phyloP scores from a whole-genome alignment of 2,888 invertebrate genomes.

The Hartigia nigra region DNA sequence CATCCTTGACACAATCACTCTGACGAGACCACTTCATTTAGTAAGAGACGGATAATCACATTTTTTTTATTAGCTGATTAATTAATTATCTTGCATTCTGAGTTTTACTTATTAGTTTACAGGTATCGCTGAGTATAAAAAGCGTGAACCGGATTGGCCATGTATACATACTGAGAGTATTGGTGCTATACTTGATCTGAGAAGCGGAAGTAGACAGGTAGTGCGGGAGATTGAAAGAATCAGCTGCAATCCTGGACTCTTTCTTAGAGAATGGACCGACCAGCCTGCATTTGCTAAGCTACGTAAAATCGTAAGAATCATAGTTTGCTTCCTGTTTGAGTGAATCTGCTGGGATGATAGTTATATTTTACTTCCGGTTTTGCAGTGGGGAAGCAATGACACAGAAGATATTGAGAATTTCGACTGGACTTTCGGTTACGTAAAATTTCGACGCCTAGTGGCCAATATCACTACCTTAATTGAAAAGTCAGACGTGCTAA shows the following conservation, averaged over 20 bases:
- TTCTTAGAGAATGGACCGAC: conserved; percentile 67
- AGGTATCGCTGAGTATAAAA: conserved; percentile 56
- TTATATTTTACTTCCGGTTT: neutral
- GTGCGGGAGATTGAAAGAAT: conserved; percentile 67
- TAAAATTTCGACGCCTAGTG: conserved; percentile 45
- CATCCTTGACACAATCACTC: conserved; percentile 42
- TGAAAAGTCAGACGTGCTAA: conserved; percentile 31
- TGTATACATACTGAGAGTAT: conserved; percentile 65
- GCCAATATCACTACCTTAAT: conserved; percentile 43
- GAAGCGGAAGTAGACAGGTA: conserved; percentile 57
- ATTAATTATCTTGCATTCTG: neutral
- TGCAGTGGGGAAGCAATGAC: neutral
- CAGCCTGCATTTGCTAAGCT: conserved; percentile 44
- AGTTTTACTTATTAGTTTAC: neutral
- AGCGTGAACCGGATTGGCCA: conserved; percentile 68
- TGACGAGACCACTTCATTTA: conserved; percentile 41
- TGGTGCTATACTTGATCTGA: conserved; percentile 57
- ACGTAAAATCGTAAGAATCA: conserved; percentile 37
- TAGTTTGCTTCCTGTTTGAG: conserved; percentile 39
- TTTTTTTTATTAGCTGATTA: neutral
- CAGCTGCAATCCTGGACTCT: conserved; percentile 64
- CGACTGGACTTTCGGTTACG: conserved; percentile 57
- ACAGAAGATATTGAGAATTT: conserved; percentile 27
- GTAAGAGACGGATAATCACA: conserved; percentile 30
- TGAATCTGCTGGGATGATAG: neutral